Percentiles rank a stretch among this genome's conserved stretches.
These are phyloP conservation scores for Macrosiphum euphorbiae DNA, from an alignment of 2,888 invertebrate genomes.

Conservation along the genomic window DNA sequence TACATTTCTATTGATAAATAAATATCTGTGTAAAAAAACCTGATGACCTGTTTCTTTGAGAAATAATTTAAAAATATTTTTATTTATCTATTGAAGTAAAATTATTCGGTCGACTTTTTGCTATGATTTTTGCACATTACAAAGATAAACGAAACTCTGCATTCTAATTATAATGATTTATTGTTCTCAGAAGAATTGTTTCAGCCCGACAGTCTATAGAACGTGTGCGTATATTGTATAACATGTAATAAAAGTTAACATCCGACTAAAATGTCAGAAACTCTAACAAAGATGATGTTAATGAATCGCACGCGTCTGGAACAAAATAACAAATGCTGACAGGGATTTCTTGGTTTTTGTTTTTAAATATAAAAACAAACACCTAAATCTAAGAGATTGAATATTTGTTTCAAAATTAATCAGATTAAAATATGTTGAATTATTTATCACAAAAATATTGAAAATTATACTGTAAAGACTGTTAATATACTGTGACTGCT, in stretches of 20 bases:
- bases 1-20: not conserved
- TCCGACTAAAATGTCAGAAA: constrained; percentile 42
- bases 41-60: not conserved
- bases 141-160: not conserved
- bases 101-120: not conserved
- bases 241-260: constrained; percentile 43
- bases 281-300: constrained; percentile 38
- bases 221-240: not conserved
- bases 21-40: not conserved
- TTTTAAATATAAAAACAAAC: not conserved
- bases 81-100: not conserved
- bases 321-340: not conserved
- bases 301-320: constrained; percentile 25
- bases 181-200: constrained; percentile 31
- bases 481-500: not conserved
- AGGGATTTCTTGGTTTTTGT: not conserved
- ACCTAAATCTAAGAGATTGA: not conserved
- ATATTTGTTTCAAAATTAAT: not conserved
- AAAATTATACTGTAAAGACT: not conserved
- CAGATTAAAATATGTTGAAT: not conserved
- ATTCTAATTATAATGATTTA: constrained; percentile 48
- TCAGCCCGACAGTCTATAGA: not conserved
- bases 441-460: not conserved
- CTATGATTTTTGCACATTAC: not conserved
- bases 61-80: not conserved